Evolutionary conservation across 2,113 vertebrate species (phyloP).

Genomic region (Peucedramus taeniatus): DNA sequence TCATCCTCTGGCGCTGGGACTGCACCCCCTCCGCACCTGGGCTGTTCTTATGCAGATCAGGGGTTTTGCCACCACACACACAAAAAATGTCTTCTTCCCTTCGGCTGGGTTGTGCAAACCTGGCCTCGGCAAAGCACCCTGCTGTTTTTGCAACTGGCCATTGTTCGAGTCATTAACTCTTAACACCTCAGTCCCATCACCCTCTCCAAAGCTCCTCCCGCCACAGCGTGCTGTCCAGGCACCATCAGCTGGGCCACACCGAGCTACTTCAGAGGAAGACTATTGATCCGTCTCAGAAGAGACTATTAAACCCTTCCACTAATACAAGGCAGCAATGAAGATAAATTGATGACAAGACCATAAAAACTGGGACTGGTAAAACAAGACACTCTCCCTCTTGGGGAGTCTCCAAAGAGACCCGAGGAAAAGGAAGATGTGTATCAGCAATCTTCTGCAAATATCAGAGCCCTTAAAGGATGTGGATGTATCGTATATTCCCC

Average conservation of each 20-base stretch:
- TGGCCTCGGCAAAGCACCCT: background rate
- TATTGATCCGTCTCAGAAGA: background rate
- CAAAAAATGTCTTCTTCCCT: background rate
- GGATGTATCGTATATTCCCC: background rate
- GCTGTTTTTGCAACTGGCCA: background rate
- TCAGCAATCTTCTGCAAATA: background rate
- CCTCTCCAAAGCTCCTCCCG: background rate
- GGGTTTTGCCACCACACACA: background rate
- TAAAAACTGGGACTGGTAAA: background rate
- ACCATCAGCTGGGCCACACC: background rate
- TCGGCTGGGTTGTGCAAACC: background rate
- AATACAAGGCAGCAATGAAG: background rate
- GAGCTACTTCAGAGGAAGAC: background rate
- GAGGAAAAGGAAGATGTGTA: background rate
- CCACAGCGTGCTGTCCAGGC: rapidly evolving
- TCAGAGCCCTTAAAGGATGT: background rate
- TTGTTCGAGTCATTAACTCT: background rate
- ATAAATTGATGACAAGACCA: background rate
- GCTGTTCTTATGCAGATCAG: background rate
- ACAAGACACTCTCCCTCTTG: background rate
- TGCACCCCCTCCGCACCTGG: no score
- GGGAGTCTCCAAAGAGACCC: background rate
- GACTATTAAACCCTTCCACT: background rate
- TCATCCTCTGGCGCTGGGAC: background rate
- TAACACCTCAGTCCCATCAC: background rate